Evolutionary conservation across 1,140 invertebrate genomes (phyloP), one percentile per base, ranked within the genome.

Genomic region (Melanaphis sacchari): DNA sequence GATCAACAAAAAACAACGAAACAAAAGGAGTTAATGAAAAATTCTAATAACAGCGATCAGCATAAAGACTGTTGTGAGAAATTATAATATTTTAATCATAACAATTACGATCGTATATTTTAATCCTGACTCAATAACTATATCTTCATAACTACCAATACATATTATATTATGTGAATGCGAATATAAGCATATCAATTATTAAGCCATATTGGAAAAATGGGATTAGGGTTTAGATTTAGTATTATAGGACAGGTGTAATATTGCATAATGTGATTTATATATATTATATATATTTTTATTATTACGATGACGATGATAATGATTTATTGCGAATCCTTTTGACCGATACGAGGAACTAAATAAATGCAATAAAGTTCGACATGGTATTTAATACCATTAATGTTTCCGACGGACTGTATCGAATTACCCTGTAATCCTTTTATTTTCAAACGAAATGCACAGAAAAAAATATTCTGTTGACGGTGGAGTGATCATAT

Each of bases 401-500:
- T 89, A 90, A 40, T 40, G 38, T 31, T 90, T 59, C 40, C 38
- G 89, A 59, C 38, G 26, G 52, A 90, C 36, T 90, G 89, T 59
- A 90, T 90, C 89, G 41, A 90, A 90, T 59, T 59, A 90, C 89
- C 89, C 89, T 90, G 89, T 90, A 90, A 90, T 59, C 89, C 89
- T 90, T 90, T 59, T 54, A 31, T 38, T 40, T 22, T 59, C 52
- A 40, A 15, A 31, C 38, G 26, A 59, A 54, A 54, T 40, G 36
- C 41, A 84, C 82, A 7, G 18, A 59, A 90, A 59, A 54, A 89
- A 54, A 90, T 22, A 90, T 22, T 31, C 9, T 31, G 18, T 21
- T 87, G 5, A 9, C 26, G 15, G 31, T 46, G 26, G 22, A 31
- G 31, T 38, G 81, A 84, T 40, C 21, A 26, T 21, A 21, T 41